Evolutionary conservation across 2,888 invertebrate species (phyloP), one percentile per base, ranked within the genome.

Genomic region (Drosophila mettleri): DNA sequence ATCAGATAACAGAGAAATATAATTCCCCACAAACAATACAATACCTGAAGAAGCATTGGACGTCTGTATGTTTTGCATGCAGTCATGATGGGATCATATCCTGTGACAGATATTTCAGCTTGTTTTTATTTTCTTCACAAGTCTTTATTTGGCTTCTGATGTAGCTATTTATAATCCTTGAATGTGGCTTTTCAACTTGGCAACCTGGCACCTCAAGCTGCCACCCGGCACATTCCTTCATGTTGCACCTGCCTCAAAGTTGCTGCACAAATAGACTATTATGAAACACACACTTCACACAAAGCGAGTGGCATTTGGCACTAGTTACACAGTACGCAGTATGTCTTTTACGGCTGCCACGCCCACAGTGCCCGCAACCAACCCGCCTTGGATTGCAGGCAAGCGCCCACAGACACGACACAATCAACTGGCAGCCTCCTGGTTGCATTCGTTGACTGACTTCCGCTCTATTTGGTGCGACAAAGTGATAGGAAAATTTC

Each of bases 401-500:
- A 3, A 48, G 45, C 65, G 65, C 61, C 46, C 58, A 48, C 48
- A 64, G 73, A 66, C 73, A 70, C 68, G 71, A 39, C 69, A 67
- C 83, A 83, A 83, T 83, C 83, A 83, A 83, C 71, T 72, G 54
- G 71, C 69, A 68, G 69, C 57, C 70, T 67, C 49, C 67, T 16
- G 27, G 66, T 59, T 74, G 71, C 72, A 80, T 69, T 85, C 80
- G 76, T 82, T 87, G 87, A 87, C 80, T 80, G 73, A 79, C 86
- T 85, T 85, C 85, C 85, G 85, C 85, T 87, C 80, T 85, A 80
- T 85, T 87, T 85, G 83, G 73, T 69, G 83, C 73, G 65, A 83
- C 87, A 87, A 85, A 85, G 85, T 87, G 85, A 85, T 85, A 78
- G 74, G 83, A 87, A 80, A 83, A 85, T 87, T 85, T 80, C 74